These are phyloP conservation scores for Wasmannia auropunctata DNA, from an alignment of 1,140 invertebrate species.

Conservation along the genomic window DNA sequence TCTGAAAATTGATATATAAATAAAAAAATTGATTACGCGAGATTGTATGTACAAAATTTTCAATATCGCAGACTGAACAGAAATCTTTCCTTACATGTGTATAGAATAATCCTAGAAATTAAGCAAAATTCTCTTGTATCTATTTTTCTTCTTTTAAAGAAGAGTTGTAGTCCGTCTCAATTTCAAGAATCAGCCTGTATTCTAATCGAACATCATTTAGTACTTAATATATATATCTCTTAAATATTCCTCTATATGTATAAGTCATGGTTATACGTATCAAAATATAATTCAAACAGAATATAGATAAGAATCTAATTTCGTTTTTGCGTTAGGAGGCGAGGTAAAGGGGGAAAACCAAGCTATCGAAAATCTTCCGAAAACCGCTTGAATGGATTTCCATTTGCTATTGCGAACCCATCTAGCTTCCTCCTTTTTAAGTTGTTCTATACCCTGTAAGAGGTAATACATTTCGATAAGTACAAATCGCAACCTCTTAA, in stretches of 20 bases:
- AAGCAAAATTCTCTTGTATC: neutral
- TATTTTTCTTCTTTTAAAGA: neutral
- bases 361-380: constrained; percentile 95
- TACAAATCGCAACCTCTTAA: neutral
- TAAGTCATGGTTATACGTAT: constrained; percentile 45
- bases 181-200: neutral
- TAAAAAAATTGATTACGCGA: neutral
- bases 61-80: neutral
- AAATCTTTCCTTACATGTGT: neutral
- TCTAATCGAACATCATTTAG: constrained; percentile 35
- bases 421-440: constrained; percentile 96
- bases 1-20: constrained; percentile 23
- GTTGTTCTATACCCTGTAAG: constrained; percentile 95
- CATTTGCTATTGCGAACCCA: constrained; percentile 96
- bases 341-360: constrained; percentile 98
- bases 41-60: constrained; percentile 8
- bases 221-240: constrained; percentile 67
- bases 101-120: constrained; percentile 31
- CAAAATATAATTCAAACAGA: constrained; percentile 86
- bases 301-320: constrained; percentile 91
- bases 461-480: constrained; percentile 44
- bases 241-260: constrained; percentile 64
- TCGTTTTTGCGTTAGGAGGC: constrained; percentile 90
- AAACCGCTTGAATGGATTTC: constrained; percentile 97
- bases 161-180: neutral